Conservation (phyloP, 2,113 vertebrate genomes). For the Tricholaema leucomelas region DNA sequence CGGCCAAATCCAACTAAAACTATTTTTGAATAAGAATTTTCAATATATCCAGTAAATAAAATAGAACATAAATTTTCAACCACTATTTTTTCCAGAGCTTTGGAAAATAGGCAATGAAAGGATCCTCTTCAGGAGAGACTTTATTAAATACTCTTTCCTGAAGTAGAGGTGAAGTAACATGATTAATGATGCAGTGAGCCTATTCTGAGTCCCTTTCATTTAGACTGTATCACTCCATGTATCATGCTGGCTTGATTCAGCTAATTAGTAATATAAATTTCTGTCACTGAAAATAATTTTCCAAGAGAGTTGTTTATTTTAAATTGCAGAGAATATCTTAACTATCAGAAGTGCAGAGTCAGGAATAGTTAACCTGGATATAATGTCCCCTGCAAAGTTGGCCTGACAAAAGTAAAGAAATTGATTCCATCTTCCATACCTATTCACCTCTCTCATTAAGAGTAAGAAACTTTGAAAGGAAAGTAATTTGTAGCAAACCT, state of each 20-base stretch:
- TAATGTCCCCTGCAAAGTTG: background rate
- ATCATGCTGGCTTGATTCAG: background rate
- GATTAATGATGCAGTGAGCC: background rate
- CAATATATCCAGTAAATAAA: background rate
- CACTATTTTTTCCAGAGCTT: background rate
- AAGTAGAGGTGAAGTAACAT: background rate
- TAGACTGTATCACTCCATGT: background rate
- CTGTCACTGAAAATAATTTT: background rate
- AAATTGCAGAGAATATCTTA: background rate
- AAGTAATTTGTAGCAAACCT: background rate
- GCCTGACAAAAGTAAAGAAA: background rate
- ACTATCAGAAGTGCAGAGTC: background rate
- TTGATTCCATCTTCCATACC: background rate
- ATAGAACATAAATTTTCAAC: background rate
- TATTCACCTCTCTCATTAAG: background rate
- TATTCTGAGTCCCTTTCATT: background rate
- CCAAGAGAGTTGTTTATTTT: background rate
- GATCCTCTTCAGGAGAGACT: background rate
- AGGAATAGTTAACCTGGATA: background rate
- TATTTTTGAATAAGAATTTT: background rate
- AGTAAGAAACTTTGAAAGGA: background rate
- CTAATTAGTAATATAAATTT: background rate
- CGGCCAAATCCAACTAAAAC: background rate
- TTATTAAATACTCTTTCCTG: background rate
- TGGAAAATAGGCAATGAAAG: background rate